Percentiles rank a stretch among this genome's conserved stretches.
Conservation (phyloP, 1,140 invertebrate species). For the Oedothorax gibbosus region DNA sequence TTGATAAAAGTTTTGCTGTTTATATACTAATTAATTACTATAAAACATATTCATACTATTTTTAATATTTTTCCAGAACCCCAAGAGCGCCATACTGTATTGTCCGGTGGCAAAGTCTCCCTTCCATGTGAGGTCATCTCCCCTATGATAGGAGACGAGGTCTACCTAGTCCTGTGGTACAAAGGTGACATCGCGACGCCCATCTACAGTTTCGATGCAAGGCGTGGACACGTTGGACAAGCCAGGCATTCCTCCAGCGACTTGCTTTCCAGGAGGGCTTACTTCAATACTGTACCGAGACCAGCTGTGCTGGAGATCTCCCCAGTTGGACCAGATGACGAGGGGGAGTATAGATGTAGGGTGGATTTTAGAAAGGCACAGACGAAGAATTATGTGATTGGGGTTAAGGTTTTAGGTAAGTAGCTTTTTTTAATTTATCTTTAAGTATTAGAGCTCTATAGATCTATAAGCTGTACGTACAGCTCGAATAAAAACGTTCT, state of each 20-base stretch:
- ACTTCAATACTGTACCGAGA: constrained; percentile 61
- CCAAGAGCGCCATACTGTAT: constrained; percentile 19
- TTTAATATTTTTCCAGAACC: constrained; percentile 33
- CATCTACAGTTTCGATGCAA: constrained; percentile 76
- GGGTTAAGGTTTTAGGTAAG: constrained; percentile 89
- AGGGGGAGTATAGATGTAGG: constrained; percentile 85
- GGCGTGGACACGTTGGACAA: constrained; percentile 64
- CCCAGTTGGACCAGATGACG: constrained; percentile 72
- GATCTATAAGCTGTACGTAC: too few species aligned
- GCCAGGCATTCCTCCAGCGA: constrained; percentile 64
- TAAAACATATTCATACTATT: neutral
- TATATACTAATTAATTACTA: too few species aligned
- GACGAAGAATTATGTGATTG: constrained; percentile 86
- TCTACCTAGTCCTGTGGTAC: constrained; percentile 87
- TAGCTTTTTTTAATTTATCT: neutral
- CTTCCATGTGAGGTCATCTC: constrained; percentile 85
- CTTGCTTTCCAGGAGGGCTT: constrained; percentile 58
- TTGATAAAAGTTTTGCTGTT: too few species aligned
- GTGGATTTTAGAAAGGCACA: constrained; percentile 90
- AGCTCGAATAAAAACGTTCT: too few species aligned
- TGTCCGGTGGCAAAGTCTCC: constrained; percentile 76
- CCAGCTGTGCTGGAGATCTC: constrained; percentile 62
- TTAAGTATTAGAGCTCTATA: too few species aligned
- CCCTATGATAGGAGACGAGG: constrained; percentile 78
- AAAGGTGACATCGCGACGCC: constrained; percentile 82